These are phyloP conservation scores for Drosophila fulvimacula DNA, from an alignment of 2,888 invertebrate genomes.

Conservation along the genomic window DNA sequence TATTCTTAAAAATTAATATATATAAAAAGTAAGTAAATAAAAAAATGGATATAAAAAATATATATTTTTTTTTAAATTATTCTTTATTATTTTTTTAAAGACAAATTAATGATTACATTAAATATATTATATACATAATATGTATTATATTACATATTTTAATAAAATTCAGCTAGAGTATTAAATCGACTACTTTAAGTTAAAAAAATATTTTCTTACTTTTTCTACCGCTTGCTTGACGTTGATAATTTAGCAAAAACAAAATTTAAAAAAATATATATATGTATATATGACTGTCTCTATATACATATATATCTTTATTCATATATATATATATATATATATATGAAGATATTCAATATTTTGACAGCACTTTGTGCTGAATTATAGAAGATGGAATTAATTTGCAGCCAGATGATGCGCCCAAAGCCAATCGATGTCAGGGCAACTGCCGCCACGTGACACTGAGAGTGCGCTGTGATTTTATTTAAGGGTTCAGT, in stretches of 20 bases:
- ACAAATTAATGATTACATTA: too few relatives aligned
- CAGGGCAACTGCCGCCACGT: conserved; percentile 41
- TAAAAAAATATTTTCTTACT: neutral
- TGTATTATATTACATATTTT: too few relatives aligned
- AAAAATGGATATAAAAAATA: too few relatives aligned
- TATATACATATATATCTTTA: neutral
- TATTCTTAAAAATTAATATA: too few relatives aligned
- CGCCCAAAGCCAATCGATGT: conserved; percentile 30
- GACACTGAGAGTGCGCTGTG: conserved; percentile 29
- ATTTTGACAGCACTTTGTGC: conserved; percentile 74
- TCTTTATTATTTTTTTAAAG: too few relatives aligned
- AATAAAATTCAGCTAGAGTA: neutral
- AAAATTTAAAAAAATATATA: too few relatives aligned
- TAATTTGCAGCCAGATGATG: conserved; percentile 67
- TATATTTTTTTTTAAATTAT: too few relatives aligned
- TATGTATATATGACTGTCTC: neutral
- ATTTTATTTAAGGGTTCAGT: conserved; percentile 25
- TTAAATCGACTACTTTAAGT: neutral
- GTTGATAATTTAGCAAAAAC: conserved; percentile 69
- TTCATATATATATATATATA: conserved; percentile 2
- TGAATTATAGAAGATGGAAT: conserved; percentile 72
- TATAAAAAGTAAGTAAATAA: too few relatives aligned
- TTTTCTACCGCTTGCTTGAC: conserved; percentile 54
- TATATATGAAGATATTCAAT: conserved; percentile 56
- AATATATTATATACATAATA: too few relatives aligned